phyloP scores from a whole-genome alignment of 2,113 vertebrate genomes.

The Chionomys nivalis region DNA sequence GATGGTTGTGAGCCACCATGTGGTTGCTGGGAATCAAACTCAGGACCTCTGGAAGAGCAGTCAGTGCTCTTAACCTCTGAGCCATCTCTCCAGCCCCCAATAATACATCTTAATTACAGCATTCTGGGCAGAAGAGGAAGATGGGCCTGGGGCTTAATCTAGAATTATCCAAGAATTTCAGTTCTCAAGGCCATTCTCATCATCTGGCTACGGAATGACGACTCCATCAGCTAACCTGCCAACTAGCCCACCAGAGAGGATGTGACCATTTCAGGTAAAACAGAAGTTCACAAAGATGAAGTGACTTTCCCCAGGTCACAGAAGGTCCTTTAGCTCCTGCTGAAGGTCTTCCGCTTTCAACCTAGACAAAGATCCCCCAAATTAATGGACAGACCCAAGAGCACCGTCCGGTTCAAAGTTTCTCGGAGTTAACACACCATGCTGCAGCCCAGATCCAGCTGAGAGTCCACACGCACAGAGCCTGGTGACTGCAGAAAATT shows the following conservation, averaged over 20 bases:
- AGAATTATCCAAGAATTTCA: neutral
- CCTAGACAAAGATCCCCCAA: neutral
- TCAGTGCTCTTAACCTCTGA: no score
- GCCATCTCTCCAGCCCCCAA: no score
- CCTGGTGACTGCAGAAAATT: neutral
- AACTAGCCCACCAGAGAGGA: neutral
- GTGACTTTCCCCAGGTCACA: neutral
- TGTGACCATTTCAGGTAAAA: conserved; percentile 6
- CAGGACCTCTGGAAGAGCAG: no score
- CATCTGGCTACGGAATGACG: neutral
- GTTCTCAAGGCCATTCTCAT: neutral
- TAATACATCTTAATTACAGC: neutral
- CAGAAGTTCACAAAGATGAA: neutral
- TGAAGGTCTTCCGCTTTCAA: neutral
- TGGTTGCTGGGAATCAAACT: no score
- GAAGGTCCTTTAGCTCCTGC: neutral
- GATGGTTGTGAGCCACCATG: no score
- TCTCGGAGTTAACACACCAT: neutral
- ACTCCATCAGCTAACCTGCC: neutral
- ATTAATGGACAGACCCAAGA: neutral
- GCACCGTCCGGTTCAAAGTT: neutral
- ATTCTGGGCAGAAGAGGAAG: neutral
- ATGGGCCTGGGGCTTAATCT: neutral
- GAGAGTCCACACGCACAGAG: neutral
- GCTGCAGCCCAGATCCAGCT: neutral